Percentiles rank a stretch among this genome's conserved stretches.
Evolutionary conservation across 2,888 invertebrate genomes (phyloP).

Genomic region (Eustalomyia histrio): DNA sequence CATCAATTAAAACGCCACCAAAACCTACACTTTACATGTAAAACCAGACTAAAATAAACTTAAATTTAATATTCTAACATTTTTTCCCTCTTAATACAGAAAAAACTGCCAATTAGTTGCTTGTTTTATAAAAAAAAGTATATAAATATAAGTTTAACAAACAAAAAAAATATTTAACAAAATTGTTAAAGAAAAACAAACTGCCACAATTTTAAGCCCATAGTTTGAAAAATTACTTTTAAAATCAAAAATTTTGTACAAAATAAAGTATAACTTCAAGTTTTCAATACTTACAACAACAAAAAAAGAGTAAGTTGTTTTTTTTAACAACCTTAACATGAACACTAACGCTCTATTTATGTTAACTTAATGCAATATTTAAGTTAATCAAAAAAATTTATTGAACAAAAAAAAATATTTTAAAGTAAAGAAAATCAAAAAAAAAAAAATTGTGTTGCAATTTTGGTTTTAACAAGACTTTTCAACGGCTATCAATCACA

Average conservation of each 20-base stretch:
- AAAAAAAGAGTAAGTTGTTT: conserved; percentile 15
- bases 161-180: conserved; percentile 21
- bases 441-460: conserved; percentile 59
- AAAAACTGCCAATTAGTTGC: conserved; percentile 56
- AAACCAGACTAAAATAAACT: conserved; percentile 7
- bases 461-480: conserved; percentile 60
- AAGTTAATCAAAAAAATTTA: conserved; percentile 61
- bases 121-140: conserved; percentile 29
- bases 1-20: conserved; percentile 64
- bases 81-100: conserved; percentile 13
- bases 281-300: neutral
- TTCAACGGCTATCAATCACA: conserved; percentile 65
- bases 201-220: conserved; percentile 37
- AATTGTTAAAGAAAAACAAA: conserved; percentile 34
- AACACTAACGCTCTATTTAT: conserved; percentile 65
- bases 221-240: conserved; percentile 60
- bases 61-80: neutral
- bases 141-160: conserved; percentile 32
- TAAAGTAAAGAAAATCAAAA: conserved; percentile 10
- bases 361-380: conserved; percentile 64
- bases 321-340: conserved; percentile 49
- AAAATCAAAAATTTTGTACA: conserved; percentile 54
- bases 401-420: conserved; percentile 13
- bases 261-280: conserved; percentile 28
- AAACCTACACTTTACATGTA: conserved; percentile 59